phyloP scores from a whole-genome alignment of 2,888 invertebrate species.

The Troides oblongomaculatus region DNA sequence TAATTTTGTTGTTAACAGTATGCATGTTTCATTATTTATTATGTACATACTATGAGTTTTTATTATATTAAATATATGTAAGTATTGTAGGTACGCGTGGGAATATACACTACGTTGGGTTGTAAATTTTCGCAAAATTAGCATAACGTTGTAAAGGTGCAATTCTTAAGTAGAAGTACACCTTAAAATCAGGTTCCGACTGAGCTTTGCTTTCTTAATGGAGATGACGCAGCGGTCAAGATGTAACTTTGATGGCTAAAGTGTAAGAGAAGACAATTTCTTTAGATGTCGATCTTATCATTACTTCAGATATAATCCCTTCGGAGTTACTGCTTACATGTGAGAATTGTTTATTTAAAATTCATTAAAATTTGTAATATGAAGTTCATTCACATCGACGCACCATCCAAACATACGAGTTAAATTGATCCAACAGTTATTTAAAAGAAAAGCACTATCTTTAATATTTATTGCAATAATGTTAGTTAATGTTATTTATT shows the following conservation, averaged over 20 bases:
- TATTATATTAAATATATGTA: neutral
- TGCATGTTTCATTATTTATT: neutral
- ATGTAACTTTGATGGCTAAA: slow-evolving; percentile 10
- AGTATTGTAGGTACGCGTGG: slow-evolving; percentile 29
- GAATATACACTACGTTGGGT: slow-evolving; percentile 20
- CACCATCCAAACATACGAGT: neutral
- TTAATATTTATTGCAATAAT: no score
- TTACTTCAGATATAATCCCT: slow-evolving; percentile 11
- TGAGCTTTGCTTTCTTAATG: slow-evolving; percentile 31
- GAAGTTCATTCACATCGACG: slow-evolving; percentile 1
- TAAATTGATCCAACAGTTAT: neutral
- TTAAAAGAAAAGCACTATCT: no score
- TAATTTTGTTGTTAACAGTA: no score
- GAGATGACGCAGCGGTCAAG: slow-evolving; percentile 12
- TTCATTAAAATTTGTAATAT: slow-evolving; percentile 1
- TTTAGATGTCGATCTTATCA: slow-evolving; percentile 9
- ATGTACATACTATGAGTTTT: neutral
- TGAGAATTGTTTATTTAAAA: slow-evolving; percentile 12
- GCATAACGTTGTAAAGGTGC: slow-evolving; percentile 3
- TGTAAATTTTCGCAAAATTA: slow-evolving; percentile 20
- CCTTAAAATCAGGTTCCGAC: slow-evolving; percentile 19
- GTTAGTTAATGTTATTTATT: no score
- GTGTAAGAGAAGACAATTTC: slow-evolving; percentile 32
- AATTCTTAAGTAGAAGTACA: slow-evolving; percentile 17
- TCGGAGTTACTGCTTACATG: slow-evolving; percentile 3